Conservation (phyloP, 1,140 invertebrate genomes). For the Cotesia chilonis region DNA sequence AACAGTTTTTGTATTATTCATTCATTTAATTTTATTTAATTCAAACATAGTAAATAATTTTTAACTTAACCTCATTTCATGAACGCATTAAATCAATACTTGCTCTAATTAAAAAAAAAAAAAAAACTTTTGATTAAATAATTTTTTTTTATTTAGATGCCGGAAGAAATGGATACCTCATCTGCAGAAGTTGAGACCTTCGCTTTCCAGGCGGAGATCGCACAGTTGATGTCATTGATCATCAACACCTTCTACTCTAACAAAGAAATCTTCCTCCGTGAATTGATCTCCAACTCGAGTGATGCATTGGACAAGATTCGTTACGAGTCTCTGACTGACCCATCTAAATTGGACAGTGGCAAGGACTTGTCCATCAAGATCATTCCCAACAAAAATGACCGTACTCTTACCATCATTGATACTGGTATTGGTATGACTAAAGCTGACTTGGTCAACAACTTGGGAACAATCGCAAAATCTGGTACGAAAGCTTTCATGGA, state of each 20-base stretch:
- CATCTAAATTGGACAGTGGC: constrained; percentile 79
- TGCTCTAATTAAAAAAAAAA: no score
- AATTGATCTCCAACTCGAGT: constrained; percentile 89
- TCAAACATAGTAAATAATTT: no score
- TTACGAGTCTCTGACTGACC: constrained; percentile 85
- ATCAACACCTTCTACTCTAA: constrained; percentile 99
- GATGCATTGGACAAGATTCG: constrained; percentile 73
- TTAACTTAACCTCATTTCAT: no score
- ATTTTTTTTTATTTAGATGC: constrained; percentile 57
- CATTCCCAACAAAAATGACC: constrained; percentile 80
- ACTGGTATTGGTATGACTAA: constrained; percentile 91
- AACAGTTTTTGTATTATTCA: no score
- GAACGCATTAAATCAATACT: no score
- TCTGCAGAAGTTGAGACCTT: constrained; percentile 69
- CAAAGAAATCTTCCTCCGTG: constrained; percentile 99
- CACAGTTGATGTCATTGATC: constrained; percentile 89
- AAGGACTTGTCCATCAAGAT: constrained; percentile 84
- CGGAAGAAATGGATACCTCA: constrained; percentile 62
- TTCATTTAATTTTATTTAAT: no score
- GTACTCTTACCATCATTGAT: constrained; percentile 81
- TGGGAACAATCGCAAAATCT: constrained; percentile 89
- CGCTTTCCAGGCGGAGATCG: constrained; percentile 87
- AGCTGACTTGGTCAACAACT: constrained; percentile 85
- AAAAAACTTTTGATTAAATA: no score
- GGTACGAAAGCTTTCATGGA: constrained; percentile 94